Base-by-base conservation (phyloP, 2,113 vertebrate species). In the Lycaon pictus region DNA sequence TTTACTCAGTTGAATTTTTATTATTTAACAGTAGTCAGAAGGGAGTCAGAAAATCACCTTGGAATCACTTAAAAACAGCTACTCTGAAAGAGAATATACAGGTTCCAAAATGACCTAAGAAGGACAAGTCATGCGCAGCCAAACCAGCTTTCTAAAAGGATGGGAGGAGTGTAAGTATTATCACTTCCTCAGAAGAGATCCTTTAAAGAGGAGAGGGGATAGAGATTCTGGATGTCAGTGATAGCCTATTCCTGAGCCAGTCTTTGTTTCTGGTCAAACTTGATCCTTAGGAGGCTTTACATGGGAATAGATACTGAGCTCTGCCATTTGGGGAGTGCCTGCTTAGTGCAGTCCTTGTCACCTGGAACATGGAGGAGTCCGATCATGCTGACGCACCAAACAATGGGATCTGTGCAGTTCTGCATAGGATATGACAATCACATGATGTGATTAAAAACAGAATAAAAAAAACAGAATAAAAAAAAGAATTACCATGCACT, bases 381-480 rank as follows among this genome's bases (percentile, higher is more conserved):
- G 3, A 11, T 67, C 32, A 32, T 15, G 48, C 2, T 11, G 15
- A 22, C 9, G 1, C 7, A 17, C 1, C 22, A 11, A 56, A 82
- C 37, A 32, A 12, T 20, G 9, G 11, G 17, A 8, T 27, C 16
- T 86, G 7, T 67, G 22, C 0, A 27, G 10, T 65, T 88, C 27
- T 51, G 72, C 25, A 60, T 69, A 7, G 9, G 23, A 7, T 55
- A 92, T 56, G 23, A 65, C 9, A 53, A 55, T 48, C 4, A 86
- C 35, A 11, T 48, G 86, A 11, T 25, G 11, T 11, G 79, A 82
- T 27, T 77, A 43, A 43, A 74, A 74, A 74, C 67, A 69, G 32
- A 69, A 69, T 85, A 43, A 77, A 58, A 76, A 81, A 85, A 88
- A 56, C n/a, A 77, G n/a, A 82, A 51, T 79, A 71, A 77, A 69